Conservation (phyloP, 2,888 invertebrate genomes). For the Argynnis bischoffii region DNA sequence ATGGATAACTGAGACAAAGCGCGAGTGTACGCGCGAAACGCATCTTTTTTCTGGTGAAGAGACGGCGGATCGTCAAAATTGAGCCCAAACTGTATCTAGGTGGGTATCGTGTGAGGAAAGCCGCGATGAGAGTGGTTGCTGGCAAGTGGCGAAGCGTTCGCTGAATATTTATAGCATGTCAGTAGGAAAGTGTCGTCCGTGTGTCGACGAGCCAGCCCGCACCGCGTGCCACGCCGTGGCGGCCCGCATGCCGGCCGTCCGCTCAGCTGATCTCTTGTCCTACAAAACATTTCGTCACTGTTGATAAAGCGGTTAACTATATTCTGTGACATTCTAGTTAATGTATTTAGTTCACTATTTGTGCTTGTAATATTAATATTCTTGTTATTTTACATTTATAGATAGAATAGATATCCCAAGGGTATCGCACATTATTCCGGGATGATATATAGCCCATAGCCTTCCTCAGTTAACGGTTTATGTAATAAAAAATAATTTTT, state of each 20-base stretch:
- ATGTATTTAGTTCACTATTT: conserved; percentile 31
- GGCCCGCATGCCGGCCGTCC: conserved; percentile 44
- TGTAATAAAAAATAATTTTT: too few relatives aligned
- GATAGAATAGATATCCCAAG: neutral
- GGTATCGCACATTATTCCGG: too few relatives aligned
- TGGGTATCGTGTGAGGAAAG: conserved; percentile 58
- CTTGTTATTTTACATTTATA: neutral
- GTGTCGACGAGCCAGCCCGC: conserved; percentile 44
- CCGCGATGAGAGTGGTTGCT: conserved; percentile 55
- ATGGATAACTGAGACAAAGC: conserved; percentile 76
- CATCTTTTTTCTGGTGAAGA: conserved; percentile 65
- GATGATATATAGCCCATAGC: too few relatives aligned
- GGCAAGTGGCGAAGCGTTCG: conserved; percentile 54
- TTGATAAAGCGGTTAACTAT: conserved; percentile 52
- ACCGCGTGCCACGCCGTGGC: conserved; percentile 39
- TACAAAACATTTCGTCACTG: conserved; percentile 51
- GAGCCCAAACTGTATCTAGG: conserved; percentile 81
- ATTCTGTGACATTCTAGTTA: conserved; percentile 49
- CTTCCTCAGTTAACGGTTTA: too few relatives aligned
- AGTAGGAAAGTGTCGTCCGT: conserved; percentile 70
- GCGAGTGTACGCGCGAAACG: conserved; percentile 63
- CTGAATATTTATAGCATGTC: conserved; percentile 74
- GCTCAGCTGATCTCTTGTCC: conserved; percentile 69
- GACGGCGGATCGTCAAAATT: conserved; percentile 78
- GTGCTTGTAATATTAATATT: conserved; percentile 9